These are phyloP conservation scores for Drosophila mayaguana DNA, from an alignment of 2,888 invertebrate species.

Conservation along the genomic window DNA sequence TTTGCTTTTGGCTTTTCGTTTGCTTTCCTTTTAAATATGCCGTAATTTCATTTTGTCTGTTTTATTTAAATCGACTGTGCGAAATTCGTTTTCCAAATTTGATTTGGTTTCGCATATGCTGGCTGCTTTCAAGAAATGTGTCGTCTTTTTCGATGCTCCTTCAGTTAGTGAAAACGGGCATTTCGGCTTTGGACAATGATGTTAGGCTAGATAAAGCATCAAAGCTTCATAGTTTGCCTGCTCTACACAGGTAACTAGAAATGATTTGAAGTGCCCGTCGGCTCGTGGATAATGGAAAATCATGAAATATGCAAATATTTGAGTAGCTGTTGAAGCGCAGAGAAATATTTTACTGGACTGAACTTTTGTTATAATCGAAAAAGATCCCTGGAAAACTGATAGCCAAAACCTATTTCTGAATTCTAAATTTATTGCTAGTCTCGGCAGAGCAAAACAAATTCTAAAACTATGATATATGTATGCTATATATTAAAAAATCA, in stretches of 20 bases:
- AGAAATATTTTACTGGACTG: neutral
- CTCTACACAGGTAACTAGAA: too few relatives aligned
- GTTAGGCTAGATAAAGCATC: too few relatives aligned
- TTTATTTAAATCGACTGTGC: conserved; percentile 5
- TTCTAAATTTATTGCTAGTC: neutral
- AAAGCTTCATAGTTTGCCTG: too few relatives aligned
- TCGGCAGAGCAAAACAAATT: neutral
- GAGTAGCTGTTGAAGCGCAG: too few relatives aligned
- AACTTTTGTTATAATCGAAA: too few relatives aligned
- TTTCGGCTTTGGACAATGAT: neutral
- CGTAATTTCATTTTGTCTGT: conserved; percentile 9
- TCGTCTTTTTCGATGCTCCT: neutral
- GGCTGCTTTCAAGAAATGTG: conserved; percentile 28
- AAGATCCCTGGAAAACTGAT: neutral
- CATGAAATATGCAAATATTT: neutral
- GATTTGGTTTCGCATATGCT: conserved; percentile 17
- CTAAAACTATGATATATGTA: neutral
- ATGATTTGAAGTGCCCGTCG: neutral
- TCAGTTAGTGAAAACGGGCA: neutral
- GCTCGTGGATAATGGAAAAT: neutral
- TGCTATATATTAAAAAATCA: neutral
- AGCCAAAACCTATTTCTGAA: neutral
- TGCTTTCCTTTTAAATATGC: conserved; percentile 12
- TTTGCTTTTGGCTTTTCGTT: conserved; percentile 4
- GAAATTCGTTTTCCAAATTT: conserved; percentile 24